Conservation (phyloP, 2,888 invertebrate genomes). For the Cantharis rustica region DNA sequence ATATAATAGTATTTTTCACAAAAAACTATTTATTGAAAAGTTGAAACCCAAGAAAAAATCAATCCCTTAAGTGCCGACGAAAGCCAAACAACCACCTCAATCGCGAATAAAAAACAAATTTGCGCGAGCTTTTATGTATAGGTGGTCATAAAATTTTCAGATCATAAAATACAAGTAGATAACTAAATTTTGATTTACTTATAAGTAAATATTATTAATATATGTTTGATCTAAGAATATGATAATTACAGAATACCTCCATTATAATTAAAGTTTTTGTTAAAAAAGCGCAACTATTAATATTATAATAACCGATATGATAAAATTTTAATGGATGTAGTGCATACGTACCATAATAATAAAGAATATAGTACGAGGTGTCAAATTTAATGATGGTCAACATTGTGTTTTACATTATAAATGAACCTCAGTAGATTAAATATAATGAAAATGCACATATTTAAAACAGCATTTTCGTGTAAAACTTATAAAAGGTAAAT, state of each 20-base stretch:
- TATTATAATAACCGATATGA: neutral
- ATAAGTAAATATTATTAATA: neutral
- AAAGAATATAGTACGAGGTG: neutral
- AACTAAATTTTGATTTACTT: no score
- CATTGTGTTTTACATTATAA: neutral
- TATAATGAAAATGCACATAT: neutral
- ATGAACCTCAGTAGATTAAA: neutral
- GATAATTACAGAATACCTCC: neutral
- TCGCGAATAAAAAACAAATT: no score
- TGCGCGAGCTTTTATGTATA: no score
- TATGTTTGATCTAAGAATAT: neutral
- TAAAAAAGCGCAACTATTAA: neutral
- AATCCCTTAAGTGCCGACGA: no score
- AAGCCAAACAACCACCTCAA: no score
- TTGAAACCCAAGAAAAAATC: no score
- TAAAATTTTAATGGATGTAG: neutral
- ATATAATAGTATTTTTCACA: no score
- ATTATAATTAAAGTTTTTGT: neutral
- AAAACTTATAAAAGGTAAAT: neutral
- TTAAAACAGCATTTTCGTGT: neutral
- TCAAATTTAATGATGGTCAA: neutral
- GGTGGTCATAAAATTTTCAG: no score
- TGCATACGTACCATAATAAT: neutral
- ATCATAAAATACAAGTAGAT: no score
- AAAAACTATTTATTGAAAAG: no score